phyloP scores from a whole-genome alignment of 1,140 invertebrate species.

The Tetragnatha versicolor region DNA sequence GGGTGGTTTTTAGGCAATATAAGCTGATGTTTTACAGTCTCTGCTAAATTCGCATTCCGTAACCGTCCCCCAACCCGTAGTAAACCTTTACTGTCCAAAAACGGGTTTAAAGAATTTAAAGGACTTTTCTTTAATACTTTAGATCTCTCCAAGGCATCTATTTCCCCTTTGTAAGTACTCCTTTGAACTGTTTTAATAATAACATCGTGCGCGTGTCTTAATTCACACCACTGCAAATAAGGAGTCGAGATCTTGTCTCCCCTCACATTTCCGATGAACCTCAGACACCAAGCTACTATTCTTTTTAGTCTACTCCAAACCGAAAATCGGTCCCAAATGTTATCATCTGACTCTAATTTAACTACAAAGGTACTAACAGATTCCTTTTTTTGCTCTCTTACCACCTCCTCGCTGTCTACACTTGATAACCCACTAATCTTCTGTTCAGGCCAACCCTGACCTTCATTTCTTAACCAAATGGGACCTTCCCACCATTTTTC shows the following conservation, averaged over 20 bases:
- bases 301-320: too few relatives aligned
- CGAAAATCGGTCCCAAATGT: too few relatives aligned
- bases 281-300: too few relatives aligned
- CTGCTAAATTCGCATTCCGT: neutral
- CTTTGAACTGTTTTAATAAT: neutral
- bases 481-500: neutral
- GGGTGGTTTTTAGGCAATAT: neutral
- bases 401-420: neutral
- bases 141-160: neutral
- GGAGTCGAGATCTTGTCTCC: too few relatives aligned
- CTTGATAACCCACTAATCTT: neutral
- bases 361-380: neutral
- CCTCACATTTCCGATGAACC: too few relatives aligned
- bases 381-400: neutral
- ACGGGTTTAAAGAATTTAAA: neutral
- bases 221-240: too few relatives aligned
- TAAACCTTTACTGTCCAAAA: neutral
- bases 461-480: neutral
- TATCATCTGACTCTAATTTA: too few relatives aligned
- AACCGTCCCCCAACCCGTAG: neutral
- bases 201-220: neutral
- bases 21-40: neutral
- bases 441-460: neutral
- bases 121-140: neutral
- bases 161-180: neutral